A percentile compares a stretch with the other conserved stretches of the same genome.
Evolutionary conservation across 2,113 vertebrate species (phyloP).

Genomic region (Daphoenositta chrysoptera): DNA sequence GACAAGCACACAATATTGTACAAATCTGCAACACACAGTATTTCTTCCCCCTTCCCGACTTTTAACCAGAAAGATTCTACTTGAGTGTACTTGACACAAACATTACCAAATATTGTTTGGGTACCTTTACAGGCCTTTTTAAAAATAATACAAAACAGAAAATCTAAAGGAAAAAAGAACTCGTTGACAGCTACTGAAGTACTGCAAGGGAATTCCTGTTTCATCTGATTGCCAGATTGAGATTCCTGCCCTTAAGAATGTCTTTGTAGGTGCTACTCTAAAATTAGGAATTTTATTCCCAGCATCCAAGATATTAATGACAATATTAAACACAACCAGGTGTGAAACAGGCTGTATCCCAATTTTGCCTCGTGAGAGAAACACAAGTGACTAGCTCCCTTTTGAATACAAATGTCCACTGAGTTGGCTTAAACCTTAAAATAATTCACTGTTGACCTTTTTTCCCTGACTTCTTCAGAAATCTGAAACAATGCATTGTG

Average conservation of each 20-base stretch:
- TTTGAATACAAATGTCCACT: neutral
- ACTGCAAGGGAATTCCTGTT: neutral
- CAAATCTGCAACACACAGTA: neutral
- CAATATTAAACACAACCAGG: neutral
- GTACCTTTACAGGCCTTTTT: neutral
- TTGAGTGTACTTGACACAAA: neutral
- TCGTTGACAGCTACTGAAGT: neutral
- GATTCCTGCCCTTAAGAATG: neutral
- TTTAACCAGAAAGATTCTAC: neutral
- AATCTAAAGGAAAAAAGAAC: neutral
- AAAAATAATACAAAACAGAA: neutral
- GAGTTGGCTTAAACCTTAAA: neutral
- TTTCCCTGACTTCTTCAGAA: neutral
- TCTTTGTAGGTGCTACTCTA: neutral
- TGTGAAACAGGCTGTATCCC: neutral
- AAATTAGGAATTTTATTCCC: neutral
- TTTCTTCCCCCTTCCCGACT: accelerated
- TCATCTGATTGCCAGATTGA: neutral
- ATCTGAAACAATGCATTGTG: neutral
- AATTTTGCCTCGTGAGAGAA: neutral
- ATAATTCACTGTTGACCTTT: neutral
- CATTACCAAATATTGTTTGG: neutral
- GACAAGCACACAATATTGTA: neutral
- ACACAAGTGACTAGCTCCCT: neutral
- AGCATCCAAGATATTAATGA: neutral